Percentiles rank a stretch among this genome's conserved stretches.
Evolutionary conservation across 2,797 vertebrate species (phyloP).

Genomic region (Premnoplex brunnescens): DNA sequence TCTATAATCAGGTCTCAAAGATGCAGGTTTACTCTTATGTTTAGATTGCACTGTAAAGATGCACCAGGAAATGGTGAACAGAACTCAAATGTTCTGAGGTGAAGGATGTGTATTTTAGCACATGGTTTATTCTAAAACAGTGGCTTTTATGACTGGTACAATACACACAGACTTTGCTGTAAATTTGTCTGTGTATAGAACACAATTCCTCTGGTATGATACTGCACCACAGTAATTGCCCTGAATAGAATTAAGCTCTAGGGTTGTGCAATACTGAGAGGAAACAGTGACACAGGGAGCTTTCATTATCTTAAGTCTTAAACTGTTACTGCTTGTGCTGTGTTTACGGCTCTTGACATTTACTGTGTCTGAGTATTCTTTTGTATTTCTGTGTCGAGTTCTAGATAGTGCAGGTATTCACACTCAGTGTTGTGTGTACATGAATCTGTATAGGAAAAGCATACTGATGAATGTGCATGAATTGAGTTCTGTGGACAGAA

Average conservation of each 20-base stretch:
- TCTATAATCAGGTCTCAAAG: background rate
- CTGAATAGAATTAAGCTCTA: background rate
- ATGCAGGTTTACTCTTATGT: background rate
- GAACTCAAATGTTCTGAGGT: background rate
- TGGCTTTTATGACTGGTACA: background rate
- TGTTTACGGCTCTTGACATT: background rate
- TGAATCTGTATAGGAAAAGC: background rate
- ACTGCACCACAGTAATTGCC: background rate
- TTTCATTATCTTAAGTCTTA: background rate
- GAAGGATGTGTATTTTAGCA: background rate
- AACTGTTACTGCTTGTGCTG: background rate
- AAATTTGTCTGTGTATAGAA: background rate
- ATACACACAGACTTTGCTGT: background rate
- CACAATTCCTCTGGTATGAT: background rate
- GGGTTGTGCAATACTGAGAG: background rate
- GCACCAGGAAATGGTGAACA: background rate
- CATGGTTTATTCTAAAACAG: background rate
- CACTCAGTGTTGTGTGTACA: accelerated
- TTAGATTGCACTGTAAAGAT: background rate
- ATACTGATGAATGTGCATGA: background rate
- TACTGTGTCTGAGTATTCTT: background rate
- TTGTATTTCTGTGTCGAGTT: background rate
- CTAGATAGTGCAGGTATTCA: background rate
- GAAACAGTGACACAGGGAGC: background rate
- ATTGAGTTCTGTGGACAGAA: background rate